phyloP scores from a whole-genome alignment of 2,888 invertebrate genomes.

The Yponomeuta cagnagella region DNA sequence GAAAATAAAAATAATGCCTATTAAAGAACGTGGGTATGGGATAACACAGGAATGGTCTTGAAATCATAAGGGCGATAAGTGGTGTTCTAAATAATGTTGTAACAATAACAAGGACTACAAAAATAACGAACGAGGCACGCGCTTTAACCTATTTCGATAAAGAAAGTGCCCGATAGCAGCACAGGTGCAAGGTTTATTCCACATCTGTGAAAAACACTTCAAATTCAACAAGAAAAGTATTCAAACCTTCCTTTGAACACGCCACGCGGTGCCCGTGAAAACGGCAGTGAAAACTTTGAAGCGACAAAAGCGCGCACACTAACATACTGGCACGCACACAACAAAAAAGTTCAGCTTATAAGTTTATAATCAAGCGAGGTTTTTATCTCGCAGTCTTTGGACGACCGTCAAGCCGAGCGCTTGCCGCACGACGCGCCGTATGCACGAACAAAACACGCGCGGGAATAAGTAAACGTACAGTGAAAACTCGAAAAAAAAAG shows the following conservation, averaged over 20 bases:
- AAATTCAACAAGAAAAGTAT: slow-evolving; percentile 11
- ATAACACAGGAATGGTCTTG: not conserved
- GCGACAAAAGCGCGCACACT: slow-evolving; percentile 60
- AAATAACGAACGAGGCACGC: slow-evolving; percentile 41
- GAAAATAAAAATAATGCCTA: too few species aligned
- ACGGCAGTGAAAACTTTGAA: slow-evolving; percentile 61
- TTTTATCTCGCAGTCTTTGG: slow-evolving; percentile 74
- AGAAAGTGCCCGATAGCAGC: slow-evolving; percentile 48
- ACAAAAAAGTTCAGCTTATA: slow-evolving; percentile 73
- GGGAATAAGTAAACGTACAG: slow-evolving; percentile 43
- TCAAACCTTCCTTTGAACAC: not conserved
- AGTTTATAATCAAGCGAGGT: slow-evolving; percentile 74
- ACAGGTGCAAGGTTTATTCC: slow-evolving; percentile 34
- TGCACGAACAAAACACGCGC: slow-evolving; percentile 53
- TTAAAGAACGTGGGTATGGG: not conserved
- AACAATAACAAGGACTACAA: slow-evolving; percentile 13
- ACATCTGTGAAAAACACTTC: slow-evolving; percentile 21
- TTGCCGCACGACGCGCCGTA: slow-evolving; percentile 53
- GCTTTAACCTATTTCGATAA: slow-evolving; percentile 74
- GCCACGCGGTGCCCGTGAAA: slow-evolving; percentile 1
- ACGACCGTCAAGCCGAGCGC: slow-evolving; percentile 64
- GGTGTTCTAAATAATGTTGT: not conserved
- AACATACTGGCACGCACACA: slow-evolving; percentile 61
- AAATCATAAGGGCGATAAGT: not conserved
- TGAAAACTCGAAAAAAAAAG: slow-evolving; percentile 42